Evolutionary conservation across 2,888 invertebrate species (phyloP).

Genomic region (Stegana nigrithorax): DNA sequence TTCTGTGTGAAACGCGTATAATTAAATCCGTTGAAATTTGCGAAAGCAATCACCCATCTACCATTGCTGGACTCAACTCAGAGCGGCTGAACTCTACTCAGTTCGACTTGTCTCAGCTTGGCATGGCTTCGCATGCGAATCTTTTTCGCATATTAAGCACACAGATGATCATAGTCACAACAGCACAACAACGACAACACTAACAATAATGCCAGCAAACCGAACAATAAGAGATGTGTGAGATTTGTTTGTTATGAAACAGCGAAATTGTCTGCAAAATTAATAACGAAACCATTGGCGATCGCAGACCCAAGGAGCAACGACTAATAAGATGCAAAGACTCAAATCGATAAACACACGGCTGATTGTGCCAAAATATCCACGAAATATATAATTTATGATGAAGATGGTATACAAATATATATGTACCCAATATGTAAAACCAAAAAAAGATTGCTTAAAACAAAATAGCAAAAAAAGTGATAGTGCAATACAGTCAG

Average conservation of each 20-base stretch:
- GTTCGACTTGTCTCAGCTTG: constrained; percentile 1
- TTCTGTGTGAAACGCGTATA: constrained; percentile 38
- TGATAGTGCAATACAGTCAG: constrained; percentile 18
- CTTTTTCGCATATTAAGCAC: constrained; percentile 47
- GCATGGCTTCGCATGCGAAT: constrained; percentile 28
- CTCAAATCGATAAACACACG: not conserved
- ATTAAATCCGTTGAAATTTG: constrained; percentile 40
- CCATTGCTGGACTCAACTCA: constrained; percentile 22
- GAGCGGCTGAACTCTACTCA: not conserved
- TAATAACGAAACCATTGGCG: constrained; percentile 38
- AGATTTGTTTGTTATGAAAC: too few relatives aligned
- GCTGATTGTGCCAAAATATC: not conserved
- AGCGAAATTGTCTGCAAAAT: constrained; percentile 44
- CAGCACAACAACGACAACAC: constrained; percentile 7
- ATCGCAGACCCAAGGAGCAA: constrained; percentile 51
- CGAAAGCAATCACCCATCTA: constrained; percentile 34
- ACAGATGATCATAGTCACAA: constrained; percentile 24
- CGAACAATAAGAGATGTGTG: constrained; percentile 24
- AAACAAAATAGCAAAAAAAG: constrained; percentile 28
- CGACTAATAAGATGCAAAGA: constrained; percentile 22
- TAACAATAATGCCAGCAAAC: constrained; percentile 26
- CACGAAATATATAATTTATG: constrained; percentile 3
- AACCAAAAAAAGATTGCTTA: not conserved
- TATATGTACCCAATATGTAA: too few relatives aligned
- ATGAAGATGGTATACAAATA: constrained; percentile 10